Base-by-base conservation (phyloP, 2,888 invertebrate genomes). In the Lepeophtheirus nordmannii region DNA sequence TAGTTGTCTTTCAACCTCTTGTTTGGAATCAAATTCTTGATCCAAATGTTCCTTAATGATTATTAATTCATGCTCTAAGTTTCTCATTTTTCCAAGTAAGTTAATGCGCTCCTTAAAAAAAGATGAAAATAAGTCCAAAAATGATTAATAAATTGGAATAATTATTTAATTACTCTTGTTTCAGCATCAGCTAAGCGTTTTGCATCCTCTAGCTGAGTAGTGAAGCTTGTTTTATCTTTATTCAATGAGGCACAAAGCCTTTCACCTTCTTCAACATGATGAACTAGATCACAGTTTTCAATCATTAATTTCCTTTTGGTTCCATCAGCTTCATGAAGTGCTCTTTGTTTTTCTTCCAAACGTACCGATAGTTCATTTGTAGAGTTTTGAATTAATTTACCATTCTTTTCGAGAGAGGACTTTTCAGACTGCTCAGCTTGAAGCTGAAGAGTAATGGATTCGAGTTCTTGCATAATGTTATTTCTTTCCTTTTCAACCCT, bases 151-250 rank as follows among this genome's bases (percentile, higher is more conserved):
- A 30, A 30, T 5, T 2, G 7, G 30, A 30, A 30, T 30, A 30
- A 20, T 14, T 2, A 14, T 58, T 14, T 7, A 62, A 86, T 83
- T 65, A 88, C 83, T 67, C 83, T 81, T 65, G 82, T 82, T 73
- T 90, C 90, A 12, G 87, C 86, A 73, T 87, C 86, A 30, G 82
- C 79, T 70, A 91, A 82, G 68, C 86, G 82, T 74, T 92, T 85
- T 85, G 78, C 92, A 91, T 59, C 85, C 84, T 17, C 82, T 79
- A 59, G 85, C 85, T 76, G 87, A 87, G 74, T 93, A 92, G 69
- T 87, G 86, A 81, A 74, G 58, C 75, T 74, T 57, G 74, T 72
- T 71, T 78, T 73, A 20, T 74, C 68, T 69, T 80, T 79, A 71
- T 74, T 75, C 30, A 70, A 67, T 63, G 69, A 69, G 22, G 69